These are phyloP conservation scores for Sebastes schlegelii DNA, from an alignment of 2,113 vertebrate species.

Conservation along the genomic window DNA sequence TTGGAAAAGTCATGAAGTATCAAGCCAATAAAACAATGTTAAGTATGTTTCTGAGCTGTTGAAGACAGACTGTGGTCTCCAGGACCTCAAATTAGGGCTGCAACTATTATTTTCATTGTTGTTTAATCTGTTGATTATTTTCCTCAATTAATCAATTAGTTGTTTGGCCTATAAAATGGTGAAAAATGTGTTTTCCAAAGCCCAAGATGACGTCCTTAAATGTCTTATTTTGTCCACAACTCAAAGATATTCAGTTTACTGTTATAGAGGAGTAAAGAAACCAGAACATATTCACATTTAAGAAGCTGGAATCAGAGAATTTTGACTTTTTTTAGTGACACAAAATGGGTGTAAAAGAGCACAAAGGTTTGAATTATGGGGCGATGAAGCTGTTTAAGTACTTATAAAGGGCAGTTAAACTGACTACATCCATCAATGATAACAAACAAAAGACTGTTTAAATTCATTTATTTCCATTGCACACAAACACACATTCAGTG, in stretches of 20 bases:
- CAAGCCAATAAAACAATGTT: neutral
- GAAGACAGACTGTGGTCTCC: neutral
- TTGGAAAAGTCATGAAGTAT: neutral
- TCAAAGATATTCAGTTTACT: too few species aligned
- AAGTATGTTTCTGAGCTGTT: neutral
- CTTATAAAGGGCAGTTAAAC: neutral
- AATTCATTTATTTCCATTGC: constrained; percentile 67
- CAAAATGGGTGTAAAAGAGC: neutral
- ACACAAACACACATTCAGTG: constrained; percentile 9
- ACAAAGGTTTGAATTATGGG: neutral
- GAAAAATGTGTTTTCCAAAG: too few species aligned
- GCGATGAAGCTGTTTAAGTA: neutral
- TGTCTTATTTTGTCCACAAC: too few species aligned
- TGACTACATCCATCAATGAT: neutral
- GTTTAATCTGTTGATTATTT: too few species aligned
- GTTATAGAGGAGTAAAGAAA: too few species aligned
- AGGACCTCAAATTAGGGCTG: neutral
- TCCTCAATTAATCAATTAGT: too few species aligned
- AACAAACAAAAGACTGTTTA: constrained; percentile 22
- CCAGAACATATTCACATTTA: too few species aligned
- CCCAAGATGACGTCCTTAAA: too few species aligned
- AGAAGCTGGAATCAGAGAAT: too few species aligned
- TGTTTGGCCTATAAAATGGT: too few species aligned
- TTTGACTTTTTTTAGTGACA: neutral
- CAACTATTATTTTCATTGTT: too few species aligned